Percentiles rank a stretch among this genome's conserved stretches.
Conservation (phyloP, 2,888 invertebrate genomes). For the Machimus atricapillus region DNA sequence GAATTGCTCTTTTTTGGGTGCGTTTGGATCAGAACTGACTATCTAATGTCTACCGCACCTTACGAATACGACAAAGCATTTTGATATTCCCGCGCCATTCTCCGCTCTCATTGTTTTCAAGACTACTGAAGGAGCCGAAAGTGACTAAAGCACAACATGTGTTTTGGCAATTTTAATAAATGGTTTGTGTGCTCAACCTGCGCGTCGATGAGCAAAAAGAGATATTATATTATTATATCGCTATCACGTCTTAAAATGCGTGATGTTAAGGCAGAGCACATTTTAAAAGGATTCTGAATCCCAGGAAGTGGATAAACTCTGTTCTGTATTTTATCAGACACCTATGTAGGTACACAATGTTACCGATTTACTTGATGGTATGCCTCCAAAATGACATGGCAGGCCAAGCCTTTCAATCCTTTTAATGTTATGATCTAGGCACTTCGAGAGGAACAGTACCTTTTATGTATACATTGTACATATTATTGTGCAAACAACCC, state of each 20-base stretch:
- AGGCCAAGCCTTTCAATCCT: neutral
- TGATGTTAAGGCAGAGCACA: neutral
- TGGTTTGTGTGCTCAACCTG: neutral
- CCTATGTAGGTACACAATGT: neutral
- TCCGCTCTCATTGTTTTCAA: neutral
- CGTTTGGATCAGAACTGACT: neutral
- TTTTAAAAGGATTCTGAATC: neutral
- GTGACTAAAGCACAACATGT: constrained; percentile 8
- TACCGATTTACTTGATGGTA: neutral
- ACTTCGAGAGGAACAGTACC: neutral
- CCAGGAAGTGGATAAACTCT: neutral
- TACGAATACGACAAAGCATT: neutral
- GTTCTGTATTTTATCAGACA: neutral
- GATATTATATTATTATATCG: neutral
- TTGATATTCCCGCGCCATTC: neutral
- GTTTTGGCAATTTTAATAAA: neutral
- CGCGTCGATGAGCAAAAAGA: neutral
- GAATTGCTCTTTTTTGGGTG: neutral
- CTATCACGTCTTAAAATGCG: neutral
- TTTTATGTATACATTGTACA: neutral
- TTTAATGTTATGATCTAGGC: neutral
- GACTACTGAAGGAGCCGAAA: neutral
- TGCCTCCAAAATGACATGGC: neutral
- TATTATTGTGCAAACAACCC: neutral
- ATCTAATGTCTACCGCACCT: neutral